Conservation (phyloP, 2,888 invertebrate species). For the Toxonevra muliebris region DNA sequence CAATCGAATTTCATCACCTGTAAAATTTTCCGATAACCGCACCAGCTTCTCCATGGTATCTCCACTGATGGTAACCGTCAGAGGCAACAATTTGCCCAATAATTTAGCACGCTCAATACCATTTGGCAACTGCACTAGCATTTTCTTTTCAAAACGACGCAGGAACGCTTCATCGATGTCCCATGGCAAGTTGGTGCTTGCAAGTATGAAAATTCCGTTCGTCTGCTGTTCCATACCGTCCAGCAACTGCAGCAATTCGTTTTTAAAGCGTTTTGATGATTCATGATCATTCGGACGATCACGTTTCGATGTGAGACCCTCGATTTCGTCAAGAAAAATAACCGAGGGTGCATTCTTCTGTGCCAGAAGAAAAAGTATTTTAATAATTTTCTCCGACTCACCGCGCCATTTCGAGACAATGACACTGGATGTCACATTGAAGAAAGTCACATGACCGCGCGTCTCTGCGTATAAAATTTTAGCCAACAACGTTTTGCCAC, state of each 20-base stretch:
- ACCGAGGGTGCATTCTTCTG: slow-evolving; percentile 85
- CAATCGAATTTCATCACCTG: slow-evolving; percentile 87
- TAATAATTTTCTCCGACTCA: slow-evolving; percentile 92
- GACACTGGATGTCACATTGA: slow-evolving; percentile 89
- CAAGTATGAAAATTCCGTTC: slow-evolving; percentile 77
- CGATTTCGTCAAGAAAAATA: slow-evolving; percentile 93
- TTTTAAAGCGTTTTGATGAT: slow-evolving; percentile 86
- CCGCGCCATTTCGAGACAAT: slow-evolving; percentile 97
- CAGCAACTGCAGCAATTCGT: slow-evolving; percentile 86
- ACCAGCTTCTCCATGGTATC: slow-evolving; percentile 65
- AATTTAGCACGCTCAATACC: slow-evolving; percentile 73
- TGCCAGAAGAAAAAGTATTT: slow-evolving; percentile 88
- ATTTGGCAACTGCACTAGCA: slow-evolving; percentile 82
- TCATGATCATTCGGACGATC: slow-evolving; percentile 80
- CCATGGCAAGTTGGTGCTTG: slow-evolving; percentile 94
- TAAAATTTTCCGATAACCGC: slow-evolving; percentile 76
- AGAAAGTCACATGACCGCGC: slow-evolving; percentile 76
- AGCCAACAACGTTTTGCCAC: slow-evolving; percentile 90
- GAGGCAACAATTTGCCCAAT: slow-evolving; percentile 71
- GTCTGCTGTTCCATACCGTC: slow-evolving; percentile 77
- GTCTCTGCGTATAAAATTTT: slow-evolving; percentile 88
- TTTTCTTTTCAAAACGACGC: slow-evolving; percentile 86
- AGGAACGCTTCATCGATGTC: slow-evolving; percentile 89
- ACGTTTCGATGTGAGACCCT: slow-evolving; percentile 78
- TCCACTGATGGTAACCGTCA: slow-evolving; percentile 51